Base-by-base conservation (phyloP, 2,888 invertebrate genomes). In the Adineta ricciae region DNA sequence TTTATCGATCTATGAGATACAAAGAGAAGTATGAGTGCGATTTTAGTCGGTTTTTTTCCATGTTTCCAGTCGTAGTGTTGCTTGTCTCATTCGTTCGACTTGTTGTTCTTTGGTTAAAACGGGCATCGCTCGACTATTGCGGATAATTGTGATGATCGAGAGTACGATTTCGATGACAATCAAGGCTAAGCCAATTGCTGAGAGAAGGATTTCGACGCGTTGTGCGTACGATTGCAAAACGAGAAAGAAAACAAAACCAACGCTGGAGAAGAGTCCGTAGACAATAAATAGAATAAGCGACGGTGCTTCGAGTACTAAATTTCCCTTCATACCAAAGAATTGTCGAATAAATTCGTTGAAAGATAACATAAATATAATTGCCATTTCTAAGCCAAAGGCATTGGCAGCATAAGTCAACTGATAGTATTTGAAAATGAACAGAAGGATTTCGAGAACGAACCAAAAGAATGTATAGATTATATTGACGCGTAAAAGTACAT, bases 201-300 rank as follows among this genome's bases (percentile, higher is more conserved):
- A 94, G 90, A 96, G 93, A 88, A 96, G 95, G 88, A 95, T 94
- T 91, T 97, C 97, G 87, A 96, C 92, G 87, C 94, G 92, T 83
- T 96, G 93, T 85, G 95, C 94, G 90, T 94, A 94, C 64, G 94
- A 94, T 91, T 97, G 96, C 93, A 95, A 95, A 87, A 95, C 92
- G 86, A 96, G 92, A 89, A 96, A 93, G 91, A 96, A 97, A 86
- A 95, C 92, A n/a, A 95, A 94, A 78, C 94, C 95, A 86, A 94
- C 91, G 64, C 94, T 93, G 87, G 95, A 94, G 9, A 96, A 96
- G 88, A 95, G 92, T 86, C 95, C 95, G 87, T 96, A 92, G 84
- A 94, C 89, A 87, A 96, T 93, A 84, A 95, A 96, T 87, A 95
- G 92, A 87, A 95, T 92, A 86, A 96, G 94, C 86, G 95, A 94